A percentile compares a stretch with the other conserved stretches of the same genome.
These are phyloP conservation scores for Fragum whitleyi DNA, from an alignment of 2,888 invertebrate genomes.

Conservation along the genomic window DNA sequence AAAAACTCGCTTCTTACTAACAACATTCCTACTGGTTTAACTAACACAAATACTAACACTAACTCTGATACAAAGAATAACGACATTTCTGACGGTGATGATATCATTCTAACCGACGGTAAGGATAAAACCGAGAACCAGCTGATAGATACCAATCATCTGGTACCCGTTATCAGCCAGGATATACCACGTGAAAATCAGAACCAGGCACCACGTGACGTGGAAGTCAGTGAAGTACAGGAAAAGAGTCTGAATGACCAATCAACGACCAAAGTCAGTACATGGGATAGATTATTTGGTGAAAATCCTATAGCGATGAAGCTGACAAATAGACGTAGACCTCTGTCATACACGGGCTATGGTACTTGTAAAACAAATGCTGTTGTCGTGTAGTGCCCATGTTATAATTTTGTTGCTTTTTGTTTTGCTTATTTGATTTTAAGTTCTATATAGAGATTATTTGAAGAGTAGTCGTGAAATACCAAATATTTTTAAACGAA, in stretches of 20 bases:
- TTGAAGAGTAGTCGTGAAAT: too few species aligned
- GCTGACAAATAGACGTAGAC: slow-evolving; percentile 48
- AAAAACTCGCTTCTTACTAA: slow-evolving; percentile 48
- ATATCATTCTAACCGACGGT: background rate
- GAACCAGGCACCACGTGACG: background rate
- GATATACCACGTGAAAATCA: background rate
- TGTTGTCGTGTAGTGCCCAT: background rate
- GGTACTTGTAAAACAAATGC: background rate
- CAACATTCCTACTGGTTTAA: slow-evolving; percentile 36
- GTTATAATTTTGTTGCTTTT: background rate
- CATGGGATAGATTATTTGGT: slow-evolving; percentile 14
- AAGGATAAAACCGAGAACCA: background rate
- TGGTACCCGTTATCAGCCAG: background rate
- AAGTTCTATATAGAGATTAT: too few species aligned
- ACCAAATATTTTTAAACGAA: too few species aligned
- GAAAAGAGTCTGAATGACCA: slow-evolving; percentile 11
- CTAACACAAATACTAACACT: slow-evolving; percentile 26
- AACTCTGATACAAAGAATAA: background rate
- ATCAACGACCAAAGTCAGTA: background rate
- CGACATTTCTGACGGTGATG: background rate
- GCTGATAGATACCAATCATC: background rate
- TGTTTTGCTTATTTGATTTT: background rate
- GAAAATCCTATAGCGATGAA: slow-evolving; percentile 51
- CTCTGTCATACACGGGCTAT: slow-evolving; percentile 41
- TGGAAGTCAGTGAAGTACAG: background rate